phyloP scores from a whole-genome alignment of 1,140 invertebrate genomes.

The Cylas formicarius region DNA sequence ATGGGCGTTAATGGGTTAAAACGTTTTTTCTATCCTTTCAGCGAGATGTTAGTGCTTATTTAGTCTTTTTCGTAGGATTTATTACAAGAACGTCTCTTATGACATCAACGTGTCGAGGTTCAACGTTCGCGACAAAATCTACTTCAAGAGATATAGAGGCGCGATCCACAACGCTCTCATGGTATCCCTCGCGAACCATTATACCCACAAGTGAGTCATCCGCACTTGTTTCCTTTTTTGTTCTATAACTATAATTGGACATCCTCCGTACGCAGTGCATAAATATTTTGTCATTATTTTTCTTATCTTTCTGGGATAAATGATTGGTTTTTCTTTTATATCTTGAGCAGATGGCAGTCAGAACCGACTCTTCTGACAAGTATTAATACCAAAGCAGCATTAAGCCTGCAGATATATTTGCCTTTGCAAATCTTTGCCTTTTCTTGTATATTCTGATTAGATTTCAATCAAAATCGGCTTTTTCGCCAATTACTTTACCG shows the following conservation, averaged over 20 bases:
- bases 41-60: not conserved
- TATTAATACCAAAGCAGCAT: too few relatives aligned
- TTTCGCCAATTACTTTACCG: too few relatives aligned
- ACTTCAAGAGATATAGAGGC: conserved; percentile 9
- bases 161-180: conserved; percentile 6
- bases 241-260: not conserved
- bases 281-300: too few relatives aligned
- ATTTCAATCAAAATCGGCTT: too few relatives aligned
- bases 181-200: conserved; percentile 8
- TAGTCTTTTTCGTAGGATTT: conserved; percentile 14
- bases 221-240: not conserved
- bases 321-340: too few relatives aligned
- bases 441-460: too few relatives aligned
- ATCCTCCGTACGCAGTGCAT: not conserved
- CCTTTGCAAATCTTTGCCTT: too few relatives aligned
- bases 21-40: not conserved
- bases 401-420: too few relatives aligned
- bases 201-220: conserved; percentile 6
- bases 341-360: too few relatives aligned
- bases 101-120: conserved; percentile 13
- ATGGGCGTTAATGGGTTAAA: not conserved
- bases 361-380: too few relatives aligned
- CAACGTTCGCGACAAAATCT: conserved; percentile 8
- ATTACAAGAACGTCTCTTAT: conserved; percentile 9
- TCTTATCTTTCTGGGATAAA: too few relatives aligned